phyloP scores from a whole-genome alignment of 2,797 vertebrate species.

The Fratercula arctica region DNA sequence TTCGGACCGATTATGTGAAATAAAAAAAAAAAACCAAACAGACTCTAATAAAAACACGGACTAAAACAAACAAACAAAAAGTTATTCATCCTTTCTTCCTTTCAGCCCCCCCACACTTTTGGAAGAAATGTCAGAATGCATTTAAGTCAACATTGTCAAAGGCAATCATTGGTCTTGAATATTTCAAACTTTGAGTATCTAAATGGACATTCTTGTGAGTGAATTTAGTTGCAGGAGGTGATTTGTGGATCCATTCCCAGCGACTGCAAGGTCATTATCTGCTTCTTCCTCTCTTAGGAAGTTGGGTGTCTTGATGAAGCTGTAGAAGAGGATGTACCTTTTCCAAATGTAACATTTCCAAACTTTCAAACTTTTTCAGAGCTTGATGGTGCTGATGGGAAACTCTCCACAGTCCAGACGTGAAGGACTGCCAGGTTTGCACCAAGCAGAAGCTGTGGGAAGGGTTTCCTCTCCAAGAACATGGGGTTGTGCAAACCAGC shows the following conservation, averaged over 20 bases:
- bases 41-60: neutral
- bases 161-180: neutral
- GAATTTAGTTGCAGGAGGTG: neutral
- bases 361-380: neutral
- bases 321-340: neutral
- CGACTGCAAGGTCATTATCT: neutral
- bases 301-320: neutral
- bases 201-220: neutral
- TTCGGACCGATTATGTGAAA: constrained; percentile 20
- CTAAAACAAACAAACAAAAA: neutral
- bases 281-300: neutral
- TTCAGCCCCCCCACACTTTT: neutral
- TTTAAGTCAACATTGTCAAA: constrained; percentile 15
- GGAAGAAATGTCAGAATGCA: neutral
- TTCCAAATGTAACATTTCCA: neutral
- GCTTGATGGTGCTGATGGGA: neutral
- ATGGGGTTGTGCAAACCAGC: neutral
- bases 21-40: neutral
- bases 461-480: neutral
- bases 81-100: neutral
- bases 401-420: neutral
- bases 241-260: neutral
- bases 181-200: neutral
- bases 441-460: neutral
- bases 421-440: neutral